Conservation (phyloP, 2,888 invertebrate species). For the Diachrysia chrysitis region DNA sequence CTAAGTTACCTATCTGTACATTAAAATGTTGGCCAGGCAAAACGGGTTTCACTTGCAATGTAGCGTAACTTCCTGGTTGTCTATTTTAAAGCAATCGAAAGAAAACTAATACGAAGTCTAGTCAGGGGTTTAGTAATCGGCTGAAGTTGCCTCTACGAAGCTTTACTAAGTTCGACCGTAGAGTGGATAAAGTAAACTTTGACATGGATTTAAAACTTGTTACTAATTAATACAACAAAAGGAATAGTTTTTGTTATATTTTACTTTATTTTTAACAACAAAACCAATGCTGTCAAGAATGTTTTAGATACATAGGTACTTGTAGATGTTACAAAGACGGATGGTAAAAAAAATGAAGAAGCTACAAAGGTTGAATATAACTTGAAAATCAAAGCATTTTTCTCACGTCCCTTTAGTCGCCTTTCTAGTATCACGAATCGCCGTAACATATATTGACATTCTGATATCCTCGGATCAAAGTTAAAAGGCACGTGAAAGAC, state of each 20-base stretch:
- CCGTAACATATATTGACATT: slow-evolving; percentile 48
- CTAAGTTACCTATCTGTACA: slow-evolving; percentile 48
- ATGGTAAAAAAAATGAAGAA: neutral
- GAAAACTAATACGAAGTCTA: slow-evolving; percentile 65
- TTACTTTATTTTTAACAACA: neutral
- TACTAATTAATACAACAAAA: slow-evolving; percentile 10
- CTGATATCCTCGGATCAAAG: slow-evolving; percentile 57
- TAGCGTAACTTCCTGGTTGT: slow-evolving; percentile 59
- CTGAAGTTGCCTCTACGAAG: slow-evolving; percentile 59
- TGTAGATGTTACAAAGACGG: neutral
- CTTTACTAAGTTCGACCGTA: slow-evolving; percentile 60
- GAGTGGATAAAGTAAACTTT: slow-evolving; percentile 50
- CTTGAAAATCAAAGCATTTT: slow-evolving; percentile 53
- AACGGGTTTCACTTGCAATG: slow-evolving; percentile 54
- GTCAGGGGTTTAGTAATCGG: slow-evolving; percentile 47
- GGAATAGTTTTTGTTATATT: neutral
- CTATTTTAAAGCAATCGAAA: slow-evolving; percentile 66
- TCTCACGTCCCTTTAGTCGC: slow-evolving; percentile 36
- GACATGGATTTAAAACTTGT: slow-evolving; percentile 31
- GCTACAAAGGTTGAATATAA: slow-evolving; percentile 14
- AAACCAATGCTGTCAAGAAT: neutral
- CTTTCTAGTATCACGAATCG: slow-evolving; percentile 26
- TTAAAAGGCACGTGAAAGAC: slow-evolving; percentile 56
- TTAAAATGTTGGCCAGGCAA: slow-evolving; percentile 48
- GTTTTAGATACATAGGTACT: neutral